phyloP scores from a whole-genome alignment of 1,140 invertebrate species.

The Sweltsa coloradensis region DNA sequence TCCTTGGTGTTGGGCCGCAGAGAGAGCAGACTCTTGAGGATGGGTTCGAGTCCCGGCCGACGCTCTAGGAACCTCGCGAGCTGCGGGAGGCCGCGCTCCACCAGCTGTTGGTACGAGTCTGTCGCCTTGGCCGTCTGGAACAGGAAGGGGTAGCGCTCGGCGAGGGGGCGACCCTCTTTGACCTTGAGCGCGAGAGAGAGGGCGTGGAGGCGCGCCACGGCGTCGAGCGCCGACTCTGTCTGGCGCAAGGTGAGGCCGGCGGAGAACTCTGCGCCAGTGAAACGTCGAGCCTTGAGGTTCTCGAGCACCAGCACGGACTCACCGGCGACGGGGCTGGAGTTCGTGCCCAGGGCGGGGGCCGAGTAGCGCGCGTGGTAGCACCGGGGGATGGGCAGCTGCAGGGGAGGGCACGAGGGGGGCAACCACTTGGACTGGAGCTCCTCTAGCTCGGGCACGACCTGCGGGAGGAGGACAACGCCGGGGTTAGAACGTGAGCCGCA shows the following conservation, averaged over 20 bases:
- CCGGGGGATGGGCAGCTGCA: conserved; percentile 41
- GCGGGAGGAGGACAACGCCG: conserved; percentile 2
- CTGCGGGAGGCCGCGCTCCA: conserved; percentile 52
- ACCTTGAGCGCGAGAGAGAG: conserved; percentile 49
- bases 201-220: conserved; percentile 57
- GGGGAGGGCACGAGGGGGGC: conserved; percentile 16
- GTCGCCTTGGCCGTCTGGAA: conserved; percentile 62
- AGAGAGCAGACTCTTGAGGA: conserved; percentile 37
- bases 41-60: conserved; percentile 40
- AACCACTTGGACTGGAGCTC: conserved; percentile 36
- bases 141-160: conserved; percentile 56
- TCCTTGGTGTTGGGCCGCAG: conserved; percentile 44
- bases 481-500: not conserved
- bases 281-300: conserved; percentile 40
- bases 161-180: conserved; percentile 42
- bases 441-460: conserved; percentile 50
- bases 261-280: conserved; percentile 44
- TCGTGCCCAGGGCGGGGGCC: conserved; percentile 18
- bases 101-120: conserved; percentile 61
- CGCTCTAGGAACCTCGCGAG: conserved; percentile 41
- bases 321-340: conserved; percentile 36
- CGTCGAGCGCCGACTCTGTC: conserved; percentile 47
- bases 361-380: conserved; percentile 52
- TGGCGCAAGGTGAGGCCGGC: conserved; percentile 51
- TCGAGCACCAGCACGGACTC: conserved; percentile 52